phyloP scores from a whole-genome alignment of 2,888 invertebrate genomes.

The Rhyacophila evoluta region DNA sequence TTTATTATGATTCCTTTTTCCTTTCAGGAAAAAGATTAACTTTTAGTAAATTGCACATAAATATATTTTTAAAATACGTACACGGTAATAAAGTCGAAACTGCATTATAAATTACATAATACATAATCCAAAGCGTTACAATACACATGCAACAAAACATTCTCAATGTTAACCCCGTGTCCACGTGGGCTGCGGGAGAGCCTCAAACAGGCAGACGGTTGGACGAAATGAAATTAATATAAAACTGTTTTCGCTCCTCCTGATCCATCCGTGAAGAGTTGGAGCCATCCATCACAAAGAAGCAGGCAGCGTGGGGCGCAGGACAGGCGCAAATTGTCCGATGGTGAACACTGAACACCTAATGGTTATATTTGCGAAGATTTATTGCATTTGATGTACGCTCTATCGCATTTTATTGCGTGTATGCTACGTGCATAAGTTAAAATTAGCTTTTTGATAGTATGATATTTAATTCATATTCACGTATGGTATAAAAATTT shows the following conservation, averaged over 20 bases:
- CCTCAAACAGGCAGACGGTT: constrained; percentile 1
- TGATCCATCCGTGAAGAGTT: not conserved
- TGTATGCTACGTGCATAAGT: not conserved
- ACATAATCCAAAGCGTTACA: too few relatives aligned
- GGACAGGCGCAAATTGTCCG: constrained; percentile 6
- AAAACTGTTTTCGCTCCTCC: not conserved
- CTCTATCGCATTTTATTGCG: not conserved
- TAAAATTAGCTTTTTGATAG: not conserved
- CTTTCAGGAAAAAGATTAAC: too few relatives aligned
- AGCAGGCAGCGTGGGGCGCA: not conserved
- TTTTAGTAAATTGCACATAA: too few relatives aligned
- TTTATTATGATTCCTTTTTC: too few relatives aligned
- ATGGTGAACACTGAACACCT: constrained; percentile 19
- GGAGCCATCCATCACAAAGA: constrained; percentile 4
- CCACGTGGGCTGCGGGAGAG: not conserved
- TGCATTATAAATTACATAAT: too few relatives aligned
- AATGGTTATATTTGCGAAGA: constrained; percentile 1
- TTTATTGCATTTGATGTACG: not conserved
- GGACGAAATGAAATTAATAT: not conserved
- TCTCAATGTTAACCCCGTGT: not conserved
- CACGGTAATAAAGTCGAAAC: too few relatives aligned
- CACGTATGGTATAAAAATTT: too few relatives aligned
- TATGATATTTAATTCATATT: too few relatives aligned
- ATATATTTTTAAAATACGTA: too few relatives aligned
- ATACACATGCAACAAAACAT: not conserved